A percentile compares a stretch with the other conserved stretches of the same genome.
Evolutionary conservation across 2,113 vertebrate genomes (phyloP).

Genomic region (Herpetotheres cachinnans): DNA sequence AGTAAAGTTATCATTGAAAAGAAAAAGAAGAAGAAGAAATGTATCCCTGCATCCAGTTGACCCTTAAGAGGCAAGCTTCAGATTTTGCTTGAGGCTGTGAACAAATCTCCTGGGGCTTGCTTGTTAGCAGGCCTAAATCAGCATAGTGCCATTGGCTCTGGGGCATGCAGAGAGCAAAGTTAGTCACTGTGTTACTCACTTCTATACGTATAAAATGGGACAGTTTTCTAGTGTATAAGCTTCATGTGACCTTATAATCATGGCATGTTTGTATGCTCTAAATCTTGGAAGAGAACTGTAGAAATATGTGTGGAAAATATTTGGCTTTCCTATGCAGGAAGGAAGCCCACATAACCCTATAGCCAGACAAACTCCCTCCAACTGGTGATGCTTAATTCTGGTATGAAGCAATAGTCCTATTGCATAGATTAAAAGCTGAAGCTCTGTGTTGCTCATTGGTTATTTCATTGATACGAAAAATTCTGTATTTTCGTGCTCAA

Average conservation of each 20-base stretch:
- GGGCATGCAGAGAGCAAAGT: neutral
- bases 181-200: neutral
- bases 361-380: neutral
- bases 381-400: neutral
- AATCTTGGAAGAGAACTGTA: neutral
- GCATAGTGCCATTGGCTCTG: neutral
- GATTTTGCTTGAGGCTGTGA: neutral
- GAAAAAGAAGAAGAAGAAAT: neutral
- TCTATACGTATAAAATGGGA: neutral
- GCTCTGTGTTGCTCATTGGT: neutral
- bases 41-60: neutral
- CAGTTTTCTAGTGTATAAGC: neutral
- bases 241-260: neutral
- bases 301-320: neutral
- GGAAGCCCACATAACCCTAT: neutral
- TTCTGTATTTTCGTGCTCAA: neutral
- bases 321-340: neutral
- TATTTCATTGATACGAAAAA: neutral
- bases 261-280: neutral
- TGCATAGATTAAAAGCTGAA: neutral
- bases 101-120: neutral
- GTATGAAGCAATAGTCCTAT: neutral
- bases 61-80: neutral
- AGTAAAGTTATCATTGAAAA: neutral
- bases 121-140: neutral